phyloP scores from a whole-genome alignment of 1,140 invertebrate species.

The Solenopsis fugax region DNA sequence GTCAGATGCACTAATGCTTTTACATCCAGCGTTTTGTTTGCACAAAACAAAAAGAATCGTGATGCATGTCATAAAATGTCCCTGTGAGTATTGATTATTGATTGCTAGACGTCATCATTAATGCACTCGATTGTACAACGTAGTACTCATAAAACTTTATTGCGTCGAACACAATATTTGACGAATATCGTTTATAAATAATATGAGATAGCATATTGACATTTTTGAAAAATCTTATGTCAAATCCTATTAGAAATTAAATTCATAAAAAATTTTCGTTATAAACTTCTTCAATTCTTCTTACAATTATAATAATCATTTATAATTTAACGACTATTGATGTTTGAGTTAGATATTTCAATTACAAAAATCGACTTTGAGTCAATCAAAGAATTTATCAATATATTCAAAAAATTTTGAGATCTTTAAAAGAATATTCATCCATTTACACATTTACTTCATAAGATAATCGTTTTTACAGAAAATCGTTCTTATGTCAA shows the following conservation, averaged over 20 bases:
- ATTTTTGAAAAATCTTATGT: neutral
- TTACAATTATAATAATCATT: conserved; percentile 11
- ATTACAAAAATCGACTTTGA: neutral
- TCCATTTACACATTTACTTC: neutral
- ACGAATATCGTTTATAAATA: neutral
- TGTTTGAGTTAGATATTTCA: neutral
- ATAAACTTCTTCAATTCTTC: too few species aligned
- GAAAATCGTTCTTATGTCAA: neutral
- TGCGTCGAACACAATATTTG: neutral
- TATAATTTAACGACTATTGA: neutral
- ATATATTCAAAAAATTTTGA: neutral
- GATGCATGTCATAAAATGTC: neutral
- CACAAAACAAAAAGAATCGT: neutral
- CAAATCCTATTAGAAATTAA: neutral
- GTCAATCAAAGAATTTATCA: neutral
- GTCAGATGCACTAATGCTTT: neutral
- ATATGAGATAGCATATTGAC: neutral
- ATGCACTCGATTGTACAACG: neutral
- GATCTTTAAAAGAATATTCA: neutral
- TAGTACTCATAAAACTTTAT: neutral
- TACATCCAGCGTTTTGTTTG: neutral
- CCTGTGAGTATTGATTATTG: neutral
- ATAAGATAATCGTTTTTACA: conserved; percentile 18
- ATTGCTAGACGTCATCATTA: neutral
- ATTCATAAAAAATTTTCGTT: neutral